Base-by-base conservation (phyloP, 2,113 vertebrate genomes). In the Crocuta crocuta region DNA sequence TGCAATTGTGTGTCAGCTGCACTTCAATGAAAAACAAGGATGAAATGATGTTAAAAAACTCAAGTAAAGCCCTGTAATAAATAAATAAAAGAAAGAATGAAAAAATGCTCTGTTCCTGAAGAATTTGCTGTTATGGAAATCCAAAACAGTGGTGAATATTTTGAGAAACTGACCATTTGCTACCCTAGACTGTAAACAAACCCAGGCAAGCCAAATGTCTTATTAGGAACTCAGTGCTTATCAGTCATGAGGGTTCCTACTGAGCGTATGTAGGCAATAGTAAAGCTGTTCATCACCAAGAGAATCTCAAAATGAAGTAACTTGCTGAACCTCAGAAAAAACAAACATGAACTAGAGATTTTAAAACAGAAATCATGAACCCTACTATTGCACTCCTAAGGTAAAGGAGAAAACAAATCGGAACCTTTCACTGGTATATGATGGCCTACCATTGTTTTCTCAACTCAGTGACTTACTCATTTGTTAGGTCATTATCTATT, bases 61-160 rank as follows among this genome's bases (percentile, higher is more conserved):
- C 55, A 50, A 86, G 53, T 61, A 85, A 86, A 90, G 19, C 10
- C 9, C 17, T 94, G 5, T 39, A 86, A 68, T 45, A 11, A 81
- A 61, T 26, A 95, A 89, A 17, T 79, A 28, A 63, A 65, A 65
- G 55, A 86, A 28, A 80, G 65, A 78, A 55, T 80, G 45, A 82
- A 50, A 17, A 53, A 81, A 58, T 26, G 4, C 19, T 79, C 17
- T 71, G 4, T 1, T 16, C 17, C 28, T 89, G 26, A 86, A 78
- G 79, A 91, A 94, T 66, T 71, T 79, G 28, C 50, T 76, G 23
- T 87, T 89, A 89, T 13, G 8, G n/a, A 94, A 89, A 89, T 94
- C 4, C 21, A 45, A 70, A 80, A 28, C 71, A 91, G 31, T n/a
- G 66, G 53, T 81, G 66, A 97, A 26, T 43, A 84, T 50, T 89